phyloP scores from a whole-genome alignment of 1,140 invertebrate species.

The Diplogasteroides magnus region DNA sequence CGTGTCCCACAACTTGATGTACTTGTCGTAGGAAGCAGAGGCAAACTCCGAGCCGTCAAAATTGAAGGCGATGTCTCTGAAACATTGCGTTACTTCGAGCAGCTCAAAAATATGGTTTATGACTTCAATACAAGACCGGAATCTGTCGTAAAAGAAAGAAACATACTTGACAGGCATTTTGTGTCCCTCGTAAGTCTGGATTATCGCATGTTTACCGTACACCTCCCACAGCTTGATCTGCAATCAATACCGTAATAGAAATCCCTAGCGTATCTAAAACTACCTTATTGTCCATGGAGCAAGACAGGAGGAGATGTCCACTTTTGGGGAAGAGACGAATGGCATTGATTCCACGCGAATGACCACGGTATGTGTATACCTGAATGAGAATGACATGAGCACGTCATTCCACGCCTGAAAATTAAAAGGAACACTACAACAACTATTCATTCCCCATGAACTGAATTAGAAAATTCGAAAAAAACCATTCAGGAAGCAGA shows the following conservation, averaged over 20 bases:
- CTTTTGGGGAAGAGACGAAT: conserved; percentile 90
- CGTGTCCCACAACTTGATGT: conserved; percentile 97
- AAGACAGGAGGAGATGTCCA: conserved; percentile 87
- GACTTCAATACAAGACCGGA: too few species aligned
- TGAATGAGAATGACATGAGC: too few species aligned
- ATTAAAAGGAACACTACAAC: too few species aligned
- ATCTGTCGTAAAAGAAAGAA: too few species aligned
- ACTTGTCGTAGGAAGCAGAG: conserved; percentile 78
- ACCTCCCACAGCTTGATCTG: conserved; percentile 85
- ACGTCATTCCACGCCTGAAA: too few species aligned
- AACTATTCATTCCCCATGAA: too few species aligned
- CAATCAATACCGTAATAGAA: conserved; percentile 8
- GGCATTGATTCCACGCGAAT: conserved; percentile 91
- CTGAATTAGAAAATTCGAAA: too few species aligned
- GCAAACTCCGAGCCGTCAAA: conserved; percentile 86
- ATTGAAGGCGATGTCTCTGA: conserved; percentile 87
- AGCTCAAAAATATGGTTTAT: too few species aligned
- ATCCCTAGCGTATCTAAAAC: conserved; percentile 64
- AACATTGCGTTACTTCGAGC: too few species aligned
- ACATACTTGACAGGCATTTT: conserved; percentile 74
- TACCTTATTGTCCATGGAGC: conserved; percentile 91
- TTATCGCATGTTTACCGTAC: conserved; percentile 83
- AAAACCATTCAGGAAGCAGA: too few species aligned
- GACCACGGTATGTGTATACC: conserved; percentile 91
- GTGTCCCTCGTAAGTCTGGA: conserved; percentile 94